Base-by-base conservation (phyloP, 2,888 invertebrate species). In the Dichetophora obliterata region DNA sequence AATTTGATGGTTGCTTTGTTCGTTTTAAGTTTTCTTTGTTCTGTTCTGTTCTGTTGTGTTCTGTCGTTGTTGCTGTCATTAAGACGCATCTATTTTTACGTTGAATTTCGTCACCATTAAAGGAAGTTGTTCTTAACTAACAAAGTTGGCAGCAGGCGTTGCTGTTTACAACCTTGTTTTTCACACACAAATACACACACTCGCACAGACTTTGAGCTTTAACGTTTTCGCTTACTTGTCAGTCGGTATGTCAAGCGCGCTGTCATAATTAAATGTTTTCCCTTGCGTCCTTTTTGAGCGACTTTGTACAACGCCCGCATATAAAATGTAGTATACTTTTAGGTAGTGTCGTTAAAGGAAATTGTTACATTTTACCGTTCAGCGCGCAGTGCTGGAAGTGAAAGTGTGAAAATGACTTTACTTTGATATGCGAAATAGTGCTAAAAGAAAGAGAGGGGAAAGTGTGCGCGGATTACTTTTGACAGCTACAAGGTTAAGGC, bases 71-170 rank as follows among this genome's bases (percentile, higher is more conserved):
- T 43, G 43, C 43, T 43, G 43, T 43, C 43, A 43, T 43, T 43
- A 43, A 43, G 43, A 43, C 43, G 43, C 43, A 43, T 43, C 11
- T 43, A 43, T 43, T 43, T 59, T 19, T 59, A 27, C 48, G 68
- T 22, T 48, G 70, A 52, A 70, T 70, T 70, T 31, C 34, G 59
- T 19, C 57, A 59, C 71, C 37, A 71, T 71, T 71, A 71, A 57
- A 37, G 14, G 57, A 57, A 71, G 57, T 68, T 71, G 71, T 71
- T 59, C 57, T 71, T 71, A 24, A 71, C 66, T 43, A 66, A 43
- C 37, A 3, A 66, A 65, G 27, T 22, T 24, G 59, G 59, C 22
- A 43, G 43, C 43, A 43, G 43, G 43, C 43, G 43, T 43, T 43
- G 43, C 43, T 43, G 43, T 43, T 43, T 43, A 43, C 43, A 43